These are phyloP conservation scores for Fringilla coelebs DNA, from an alignment of 2,797 vertebrate species.

Conservation along the genomic window DNA sequence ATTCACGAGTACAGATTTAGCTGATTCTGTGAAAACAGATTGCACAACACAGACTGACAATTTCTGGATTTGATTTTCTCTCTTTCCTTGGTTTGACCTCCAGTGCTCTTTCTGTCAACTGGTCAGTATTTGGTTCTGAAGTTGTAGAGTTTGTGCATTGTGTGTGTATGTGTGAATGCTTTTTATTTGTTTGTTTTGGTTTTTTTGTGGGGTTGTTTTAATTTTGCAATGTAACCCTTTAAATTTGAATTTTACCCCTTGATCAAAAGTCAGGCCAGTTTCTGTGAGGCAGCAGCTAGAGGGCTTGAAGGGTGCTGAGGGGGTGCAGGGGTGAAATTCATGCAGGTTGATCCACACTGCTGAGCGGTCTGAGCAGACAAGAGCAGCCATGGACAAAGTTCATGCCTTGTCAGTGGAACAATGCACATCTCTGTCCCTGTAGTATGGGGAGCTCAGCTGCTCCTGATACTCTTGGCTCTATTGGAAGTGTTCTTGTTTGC, in stretches of 20 bases:
- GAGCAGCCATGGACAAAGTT: neutral
- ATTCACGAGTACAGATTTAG: conserved; percentile 8
- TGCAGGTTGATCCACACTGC: neutral
- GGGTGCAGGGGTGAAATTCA: neutral
- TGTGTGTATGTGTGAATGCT: neutral
- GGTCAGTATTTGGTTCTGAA: neutral
- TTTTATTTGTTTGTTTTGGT: neutral
- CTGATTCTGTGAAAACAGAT: conserved; percentile 2
- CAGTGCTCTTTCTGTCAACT: neutral
- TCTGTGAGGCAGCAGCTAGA: neutral
- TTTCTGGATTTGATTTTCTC: conserved; percentile 66
- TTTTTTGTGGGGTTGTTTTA: neutral
- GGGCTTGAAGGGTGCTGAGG: neutral
- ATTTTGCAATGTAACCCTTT: neutral
- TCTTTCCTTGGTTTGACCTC: conserved; percentile 3
- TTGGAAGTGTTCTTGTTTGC: neutral
- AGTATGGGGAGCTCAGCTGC: fast-evolving
- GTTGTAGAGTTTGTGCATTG: neutral
- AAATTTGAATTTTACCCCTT: neutral
- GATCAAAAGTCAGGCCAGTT: neutral
- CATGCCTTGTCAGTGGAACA: fast-evolving
- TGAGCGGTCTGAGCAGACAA: neutral
- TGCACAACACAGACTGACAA: neutral
- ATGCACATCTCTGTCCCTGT: neutral
- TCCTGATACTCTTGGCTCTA: neutral